A percentile compares a stretch with the other conserved stretches of the same genome.
Evolutionary conservation across 2,888 invertebrate genomes (phyloP).

Genomic region (Carabus problematicus): DNA sequence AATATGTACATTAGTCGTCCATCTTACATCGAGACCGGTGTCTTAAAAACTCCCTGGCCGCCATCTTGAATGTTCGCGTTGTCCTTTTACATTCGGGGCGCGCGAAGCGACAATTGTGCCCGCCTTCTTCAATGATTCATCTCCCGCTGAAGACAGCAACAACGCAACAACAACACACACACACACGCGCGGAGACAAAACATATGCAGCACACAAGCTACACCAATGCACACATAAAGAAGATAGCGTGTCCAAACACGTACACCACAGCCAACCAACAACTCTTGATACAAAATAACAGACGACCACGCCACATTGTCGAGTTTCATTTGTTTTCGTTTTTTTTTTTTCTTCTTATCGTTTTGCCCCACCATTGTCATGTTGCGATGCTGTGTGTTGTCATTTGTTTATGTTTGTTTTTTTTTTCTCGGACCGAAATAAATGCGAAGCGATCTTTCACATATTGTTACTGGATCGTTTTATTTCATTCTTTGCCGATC

Average conservation of each 20-base stretch:
- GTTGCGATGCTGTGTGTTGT: slow-evolving; percentile 3
- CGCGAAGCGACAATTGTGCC: slow-evolving; percentile 23
- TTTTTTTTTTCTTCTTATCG: no score
- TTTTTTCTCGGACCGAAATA: slow-evolving; percentile 18
- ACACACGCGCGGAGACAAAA: background rate
- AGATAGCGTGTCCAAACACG: no score
- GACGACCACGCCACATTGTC: no score
- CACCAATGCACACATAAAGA: no score
- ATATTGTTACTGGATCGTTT: slow-evolving; percentile 24
- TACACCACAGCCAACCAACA: background rate
- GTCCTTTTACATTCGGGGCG: slow-evolving; percentile 31
- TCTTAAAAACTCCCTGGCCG: background rate
- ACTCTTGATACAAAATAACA: background rate
- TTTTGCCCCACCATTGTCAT: no score
- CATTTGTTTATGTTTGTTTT: slow-evolving; percentile 7
- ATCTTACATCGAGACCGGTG: no score
- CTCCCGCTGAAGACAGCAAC: slow-evolving; percentile 29
- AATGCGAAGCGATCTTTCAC: slow-evolving; percentile 17
- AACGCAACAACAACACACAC: slow-evolving; percentile 3
- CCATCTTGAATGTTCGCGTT: slow-evolving; percentile 31
- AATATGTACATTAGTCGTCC: no score
- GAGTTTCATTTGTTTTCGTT: no score
- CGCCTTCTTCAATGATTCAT: slow-evolving; percentile 37
- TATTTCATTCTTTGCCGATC: slow-evolving; percentile 28
- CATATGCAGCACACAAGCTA: background rate